These are phyloP conservation scores for Dascyllus trimaculatus DNA, from an alignment of 2,113 vertebrate species.

Conservation along the genomic window DNA sequence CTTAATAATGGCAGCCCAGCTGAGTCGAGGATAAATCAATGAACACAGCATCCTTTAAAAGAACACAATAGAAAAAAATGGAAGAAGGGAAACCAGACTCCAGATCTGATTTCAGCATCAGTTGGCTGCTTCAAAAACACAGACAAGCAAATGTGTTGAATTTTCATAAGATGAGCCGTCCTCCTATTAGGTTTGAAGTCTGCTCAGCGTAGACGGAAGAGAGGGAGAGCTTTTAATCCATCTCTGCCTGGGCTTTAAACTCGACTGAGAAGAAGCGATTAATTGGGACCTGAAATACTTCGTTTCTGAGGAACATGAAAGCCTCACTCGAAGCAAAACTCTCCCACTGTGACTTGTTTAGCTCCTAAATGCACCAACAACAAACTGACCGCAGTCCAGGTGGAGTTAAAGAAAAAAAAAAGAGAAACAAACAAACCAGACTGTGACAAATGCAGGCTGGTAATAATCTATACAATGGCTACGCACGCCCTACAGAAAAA, in stretches of 20 bases:
- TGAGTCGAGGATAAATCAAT: too few species aligned
- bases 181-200: constrained; percentile 31
- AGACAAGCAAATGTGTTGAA: constrained; percentile 1
- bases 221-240: constrained; percentile 38
- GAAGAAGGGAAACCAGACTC: background rate
- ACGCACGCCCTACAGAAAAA: background rate
- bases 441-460: constrained; percentile 12
- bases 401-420: background rate
- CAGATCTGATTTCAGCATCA: background rate
- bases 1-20: too few species aligned
- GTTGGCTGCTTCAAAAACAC: background rate
- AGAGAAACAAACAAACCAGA: constrained; percentile 18
- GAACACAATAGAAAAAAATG: background rate
- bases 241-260: constrained; percentile 20
- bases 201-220: constrained; percentile 14
- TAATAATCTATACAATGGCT: constrained; percentile 21
- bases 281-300: constrained; percentile 29
- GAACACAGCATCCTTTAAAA: background rate
- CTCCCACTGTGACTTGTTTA: constrained; percentile 20
- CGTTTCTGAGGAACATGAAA: constrained; percentile 30
- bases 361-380: constrained; percentile 22
- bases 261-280: constrained; percentile 21
- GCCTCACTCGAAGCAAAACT: constrained; percentile 15
- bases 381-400: constrained; percentile 6
- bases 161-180: constrained; percentile 23